A percentile compares a stretch with the other conserved stretches of the same genome.
phyloP scores from a whole-genome alignment of 2,113 vertebrate genomes.

The Protobothrops mucrosquamatus region DNA sequence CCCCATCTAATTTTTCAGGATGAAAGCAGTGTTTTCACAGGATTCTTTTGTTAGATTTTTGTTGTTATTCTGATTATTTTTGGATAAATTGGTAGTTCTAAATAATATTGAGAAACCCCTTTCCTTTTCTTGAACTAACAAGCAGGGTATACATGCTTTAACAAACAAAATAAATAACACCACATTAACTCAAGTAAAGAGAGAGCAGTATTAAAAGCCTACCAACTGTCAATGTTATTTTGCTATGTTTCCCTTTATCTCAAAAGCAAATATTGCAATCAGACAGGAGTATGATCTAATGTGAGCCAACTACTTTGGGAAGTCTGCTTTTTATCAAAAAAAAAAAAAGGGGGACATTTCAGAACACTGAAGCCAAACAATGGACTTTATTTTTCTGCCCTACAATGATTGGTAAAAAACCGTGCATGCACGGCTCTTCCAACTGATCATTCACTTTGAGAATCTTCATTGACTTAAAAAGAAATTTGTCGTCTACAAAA shows the following conservation, averaged over 20 bases:
- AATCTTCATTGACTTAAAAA: not conserved
- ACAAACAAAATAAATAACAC: not conserved
- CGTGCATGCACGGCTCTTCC: not conserved
- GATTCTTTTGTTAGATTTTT: not conserved
- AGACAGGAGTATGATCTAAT: not conserved
- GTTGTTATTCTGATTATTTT: not conserved
- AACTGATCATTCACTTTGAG: not conserved
- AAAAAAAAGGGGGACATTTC: not conserved
- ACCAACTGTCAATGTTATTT: not conserved
- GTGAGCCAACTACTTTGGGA: not conserved
- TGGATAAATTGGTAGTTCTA: not conserved
- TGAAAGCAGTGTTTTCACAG: not conserved
- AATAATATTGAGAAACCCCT: not conserved
- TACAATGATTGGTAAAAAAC: not conserved
- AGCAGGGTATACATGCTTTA: not conserved
- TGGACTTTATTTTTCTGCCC: not conserved
- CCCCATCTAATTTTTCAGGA: not conserved
- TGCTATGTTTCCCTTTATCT: not conserved
- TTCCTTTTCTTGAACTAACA: not conserved
- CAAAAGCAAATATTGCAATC: not conserved
- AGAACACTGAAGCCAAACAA: not conserved
- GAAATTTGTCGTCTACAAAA: not conserved
- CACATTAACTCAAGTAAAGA: not conserved
- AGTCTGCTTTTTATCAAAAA: not conserved
- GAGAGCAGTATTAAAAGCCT: not conserved